These are phyloP conservation scores for Diarsia brunnea DNA, from an alignment of 2,888 invertebrate species.

Conservation along the genomic window DNA sequence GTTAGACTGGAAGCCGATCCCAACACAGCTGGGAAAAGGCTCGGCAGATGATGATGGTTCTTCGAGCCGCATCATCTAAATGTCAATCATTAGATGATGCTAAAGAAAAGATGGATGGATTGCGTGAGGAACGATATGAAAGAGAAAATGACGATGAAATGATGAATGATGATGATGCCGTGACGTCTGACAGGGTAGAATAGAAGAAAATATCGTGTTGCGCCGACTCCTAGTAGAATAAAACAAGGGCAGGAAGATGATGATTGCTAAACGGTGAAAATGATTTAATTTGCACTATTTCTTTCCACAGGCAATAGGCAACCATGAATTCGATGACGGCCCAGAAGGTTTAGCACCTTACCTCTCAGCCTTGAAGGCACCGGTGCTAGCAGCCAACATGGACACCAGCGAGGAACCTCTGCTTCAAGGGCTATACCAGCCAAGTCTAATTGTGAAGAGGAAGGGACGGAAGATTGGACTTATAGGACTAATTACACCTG, in stretches of 20 bases:
- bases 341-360: conserved; percentile 94
- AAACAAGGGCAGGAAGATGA: too few species aligned
- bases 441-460: conserved; percentile 92
- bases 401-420: conserved; percentile 92
- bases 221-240: too few species aligned
- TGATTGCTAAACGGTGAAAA: background rate
- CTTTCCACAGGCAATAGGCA: conserved; percentile 93
- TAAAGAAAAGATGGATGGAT: background rate
- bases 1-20: too few species aligned
- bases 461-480: conserved; percentile 94
- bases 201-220: too few species aligned
- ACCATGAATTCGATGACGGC: conserved; percentile 96
- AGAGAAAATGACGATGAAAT: background rate
- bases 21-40: too few species aligned
- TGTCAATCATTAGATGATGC: background rate
- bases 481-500: conserved; percentile 94
- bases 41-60: too few species aligned
- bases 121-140: background rate
- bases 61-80: background rate
- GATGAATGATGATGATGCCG: background rate
- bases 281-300: background rate
- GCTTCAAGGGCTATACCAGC: conserved; percentile 91
- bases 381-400: conserved; percentile 94
- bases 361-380: conserved; percentile 91
- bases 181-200: background rate